Conservation (phyloP, 2,797 vertebrate species). For the Onychomys torridus region DNA sequence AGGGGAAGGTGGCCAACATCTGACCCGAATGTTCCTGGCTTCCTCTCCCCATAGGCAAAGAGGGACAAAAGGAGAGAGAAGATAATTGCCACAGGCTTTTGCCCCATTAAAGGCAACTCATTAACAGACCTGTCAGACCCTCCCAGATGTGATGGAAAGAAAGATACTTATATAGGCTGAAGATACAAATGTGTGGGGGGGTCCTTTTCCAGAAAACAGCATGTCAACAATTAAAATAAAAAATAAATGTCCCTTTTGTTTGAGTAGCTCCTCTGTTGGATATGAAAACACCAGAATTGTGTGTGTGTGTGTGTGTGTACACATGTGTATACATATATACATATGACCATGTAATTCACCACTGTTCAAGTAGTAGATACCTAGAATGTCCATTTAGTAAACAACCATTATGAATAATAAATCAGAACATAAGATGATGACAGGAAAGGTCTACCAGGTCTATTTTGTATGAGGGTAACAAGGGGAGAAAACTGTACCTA, state of each 20-base stretch:
- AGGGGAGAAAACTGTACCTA: neutral
- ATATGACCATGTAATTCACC: neutral
- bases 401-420: neutral
- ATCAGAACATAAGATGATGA: neutral
- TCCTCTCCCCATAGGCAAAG: neutral
- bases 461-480: neutral
- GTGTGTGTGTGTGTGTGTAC: neutral
- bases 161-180: neutral
- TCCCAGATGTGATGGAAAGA: neutral
- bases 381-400: neutral
- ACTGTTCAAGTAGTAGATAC: neutral
- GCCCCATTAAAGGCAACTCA: neutral
- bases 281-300: neutral
- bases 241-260: neutral
- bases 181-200: neutral
- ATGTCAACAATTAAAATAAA: neutral
- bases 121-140: neutral
- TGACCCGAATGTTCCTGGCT: neutral
- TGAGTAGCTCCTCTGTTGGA: neutral
- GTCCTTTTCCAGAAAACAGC: neutral
- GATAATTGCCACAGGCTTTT: neutral
- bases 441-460: neutral
- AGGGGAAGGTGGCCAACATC: neutral
- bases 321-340: neutral
- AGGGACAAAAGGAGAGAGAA: neutral